Conservation (phyloP, 1,140 invertebrate species). For the Zaprionus lachaisei region DNA sequence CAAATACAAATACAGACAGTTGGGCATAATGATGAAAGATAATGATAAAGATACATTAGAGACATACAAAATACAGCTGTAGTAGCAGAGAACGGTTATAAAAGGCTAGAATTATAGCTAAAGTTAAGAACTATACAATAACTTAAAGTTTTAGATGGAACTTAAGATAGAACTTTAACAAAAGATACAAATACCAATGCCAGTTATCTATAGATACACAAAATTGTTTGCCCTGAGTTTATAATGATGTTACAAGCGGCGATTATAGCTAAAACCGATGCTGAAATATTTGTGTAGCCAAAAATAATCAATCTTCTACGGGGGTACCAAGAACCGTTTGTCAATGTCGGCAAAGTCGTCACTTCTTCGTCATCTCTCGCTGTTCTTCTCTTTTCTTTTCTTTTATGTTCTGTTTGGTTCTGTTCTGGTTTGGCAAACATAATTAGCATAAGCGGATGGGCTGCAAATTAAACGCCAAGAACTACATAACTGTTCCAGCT, state of each 20-base stretch:
- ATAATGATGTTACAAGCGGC: neutral
- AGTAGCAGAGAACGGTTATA: too few species aligned
- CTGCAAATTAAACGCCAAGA: constrained; percentile 50
- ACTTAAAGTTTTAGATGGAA: neutral
- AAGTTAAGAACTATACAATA: neutral
- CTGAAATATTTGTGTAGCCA: neutral
- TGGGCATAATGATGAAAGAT: neutral
- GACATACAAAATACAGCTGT: too few species aligned
- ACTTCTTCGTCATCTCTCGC: neutral
- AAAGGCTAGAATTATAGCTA: neutral
- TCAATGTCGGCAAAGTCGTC: neutral
- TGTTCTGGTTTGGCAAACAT: constrained; percentile 48
- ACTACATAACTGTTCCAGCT: constrained; percentile 25
- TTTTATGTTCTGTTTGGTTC: neutral
- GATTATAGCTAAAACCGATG: neutral
- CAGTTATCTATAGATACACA: neutral
- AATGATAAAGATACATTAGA: too few species aligned
- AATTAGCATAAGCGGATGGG: constrained; percentile 66
- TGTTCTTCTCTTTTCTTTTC: neutral
- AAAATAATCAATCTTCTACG: neutral
- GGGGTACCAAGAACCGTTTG: neutral
- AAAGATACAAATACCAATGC: neutral
- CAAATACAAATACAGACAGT: neutral
- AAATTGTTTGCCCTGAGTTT: neutral
- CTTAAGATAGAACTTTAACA: neutral